Evolutionary conservation across 2,113 vertebrate species (phyloP).

Genomic region (Mus spicilegus): DNA sequence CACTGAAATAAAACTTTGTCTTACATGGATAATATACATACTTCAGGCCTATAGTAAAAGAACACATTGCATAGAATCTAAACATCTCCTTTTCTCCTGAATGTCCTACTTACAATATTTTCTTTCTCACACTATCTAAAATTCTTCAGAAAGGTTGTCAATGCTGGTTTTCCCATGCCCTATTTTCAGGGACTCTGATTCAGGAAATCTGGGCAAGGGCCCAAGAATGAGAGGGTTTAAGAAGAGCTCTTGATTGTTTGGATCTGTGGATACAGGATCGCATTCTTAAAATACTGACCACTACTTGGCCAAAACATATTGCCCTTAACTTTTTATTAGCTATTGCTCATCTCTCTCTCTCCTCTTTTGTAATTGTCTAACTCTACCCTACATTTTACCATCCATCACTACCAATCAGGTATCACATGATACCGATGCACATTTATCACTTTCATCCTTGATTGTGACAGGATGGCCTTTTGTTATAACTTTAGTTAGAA

Average conservation of each 20-base stretch:
- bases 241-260: neutral
- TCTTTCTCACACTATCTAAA: neutral
- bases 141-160: neutral
- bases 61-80: neutral
- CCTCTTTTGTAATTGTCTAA: neutral
- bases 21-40: conserved; percentile 3
- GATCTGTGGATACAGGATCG: neutral
- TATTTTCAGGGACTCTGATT: neutral
- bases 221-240: neutral
- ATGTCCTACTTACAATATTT: neutral
- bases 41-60: conserved; percentile 40
- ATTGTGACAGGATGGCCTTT: neutral
- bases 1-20: conserved; percentile 35
- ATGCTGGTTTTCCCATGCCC: neutral
- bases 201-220: neutral
- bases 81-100: conserved; percentile 9
- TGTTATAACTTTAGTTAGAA: neutral
- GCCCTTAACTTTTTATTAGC: neutral
- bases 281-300: neutral
- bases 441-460: neutral
- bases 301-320: neutral
- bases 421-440: neutral
- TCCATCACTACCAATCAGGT: neutral
- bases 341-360: neutral
- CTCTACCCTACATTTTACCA: neutral